These are phyloP conservation scores for Sebastolobus alascanus DNA, from an alignment of 2,797 vertebrate genomes.

Conservation along the genomic window DNA sequence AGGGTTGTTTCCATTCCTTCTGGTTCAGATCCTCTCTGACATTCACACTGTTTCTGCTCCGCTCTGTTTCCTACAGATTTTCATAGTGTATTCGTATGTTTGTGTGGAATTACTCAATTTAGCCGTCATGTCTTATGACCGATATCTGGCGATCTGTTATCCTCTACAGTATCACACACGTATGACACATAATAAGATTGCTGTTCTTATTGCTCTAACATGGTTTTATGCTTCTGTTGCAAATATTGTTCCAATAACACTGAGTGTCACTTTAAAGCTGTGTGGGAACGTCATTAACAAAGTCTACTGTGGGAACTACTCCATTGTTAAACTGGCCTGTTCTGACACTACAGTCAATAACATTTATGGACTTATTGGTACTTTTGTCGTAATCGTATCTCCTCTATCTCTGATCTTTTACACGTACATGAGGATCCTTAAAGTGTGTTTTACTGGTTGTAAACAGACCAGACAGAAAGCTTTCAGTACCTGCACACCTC, in stretches of 20 bases:
- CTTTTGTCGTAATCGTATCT: neutral
- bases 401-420: neutral
- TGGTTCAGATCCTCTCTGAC: constrained; percentile 17
- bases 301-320: constrained; percentile 12
- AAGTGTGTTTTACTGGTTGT: constrained; percentile 6
- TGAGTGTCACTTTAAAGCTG: neutral
- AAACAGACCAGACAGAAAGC: constrained; percentile 43
- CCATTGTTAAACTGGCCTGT: constrained; percentile 23
- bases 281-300: too few relatives aligned
- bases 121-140: constrained; percentile 53
- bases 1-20: constrained; percentile 34
- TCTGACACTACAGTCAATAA: neutral
- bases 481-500: constrained; percentile 12
- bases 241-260: neutral
- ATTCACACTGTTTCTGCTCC: constrained; percentile 6
- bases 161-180: constrained; percentile 28
- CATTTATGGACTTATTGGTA: neutral
- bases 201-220: too few relatives aligned
- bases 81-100: constrained; percentile 9
- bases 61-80: constrained; percentile 25
- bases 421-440: neutral
- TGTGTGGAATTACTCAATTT: neutral
- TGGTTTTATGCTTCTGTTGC: neutral
- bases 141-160: constrained; percentile 45
- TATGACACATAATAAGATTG: too few relatives aligned